A percentile compares a stretch with the other conserved stretches of the same genome.
These are phyloP conservation scores for Numenius phaeopus DNA, from an alignment of 2,797 vertebrate genomes.

Conservation along the genomic window DNA sequence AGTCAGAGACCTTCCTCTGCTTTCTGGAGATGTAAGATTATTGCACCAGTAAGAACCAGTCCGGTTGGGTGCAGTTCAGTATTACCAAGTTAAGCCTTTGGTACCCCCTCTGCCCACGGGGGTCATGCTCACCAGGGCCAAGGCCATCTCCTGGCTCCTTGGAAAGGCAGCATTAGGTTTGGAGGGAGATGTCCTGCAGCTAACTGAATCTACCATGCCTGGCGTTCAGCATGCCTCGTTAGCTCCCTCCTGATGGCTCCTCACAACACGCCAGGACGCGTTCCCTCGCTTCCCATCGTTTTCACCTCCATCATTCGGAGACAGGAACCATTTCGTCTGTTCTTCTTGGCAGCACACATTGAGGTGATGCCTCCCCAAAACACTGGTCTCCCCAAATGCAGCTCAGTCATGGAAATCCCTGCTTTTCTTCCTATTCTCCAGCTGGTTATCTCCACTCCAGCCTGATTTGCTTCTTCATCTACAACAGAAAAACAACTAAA, in stretches of 20 bases:
- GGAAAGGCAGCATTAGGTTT: accelerated
- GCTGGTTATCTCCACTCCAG: neutral
- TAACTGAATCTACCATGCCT: neutral
- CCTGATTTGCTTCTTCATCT: neutral
- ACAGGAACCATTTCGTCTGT: accelerated
- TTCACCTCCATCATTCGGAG: neutral
- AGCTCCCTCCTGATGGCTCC: neutral
- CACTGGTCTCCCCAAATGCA: accelerated
- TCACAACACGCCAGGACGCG: accelerated
- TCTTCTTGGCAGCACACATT: neutral
- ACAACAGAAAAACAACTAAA: neutral
- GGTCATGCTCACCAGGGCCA: neutral
- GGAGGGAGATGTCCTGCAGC: neutral
- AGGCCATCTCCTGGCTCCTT: neutral
- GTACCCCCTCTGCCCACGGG: accelerated
- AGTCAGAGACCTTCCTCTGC: neutral
- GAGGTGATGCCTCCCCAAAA: neutral
- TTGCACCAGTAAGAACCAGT: neutral
- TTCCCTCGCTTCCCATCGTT: neutral
- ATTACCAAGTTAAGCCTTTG: neutral
- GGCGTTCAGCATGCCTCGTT: neutral
- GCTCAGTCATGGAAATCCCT: neutral
- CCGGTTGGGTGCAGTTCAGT: neutral
- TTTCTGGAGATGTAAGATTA: neutral
- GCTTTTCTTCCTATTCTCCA: neutral